Evolutionary conservation across 2,113 vertebrate genomes (phyloP).

Genomic region (Pionites leucogaster): DNA sequence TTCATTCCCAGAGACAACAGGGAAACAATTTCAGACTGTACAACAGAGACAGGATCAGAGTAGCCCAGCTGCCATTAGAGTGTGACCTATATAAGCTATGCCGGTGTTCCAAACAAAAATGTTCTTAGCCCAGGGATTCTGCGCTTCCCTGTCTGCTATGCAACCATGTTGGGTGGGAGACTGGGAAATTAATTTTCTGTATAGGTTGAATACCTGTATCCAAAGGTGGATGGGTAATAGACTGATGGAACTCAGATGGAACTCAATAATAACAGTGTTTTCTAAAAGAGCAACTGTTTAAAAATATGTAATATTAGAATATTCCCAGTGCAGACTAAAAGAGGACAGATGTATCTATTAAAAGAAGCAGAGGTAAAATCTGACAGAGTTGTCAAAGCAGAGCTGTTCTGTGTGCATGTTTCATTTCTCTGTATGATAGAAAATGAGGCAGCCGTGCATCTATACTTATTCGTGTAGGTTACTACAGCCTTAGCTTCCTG

Average conservation of each 20-base stretch:
- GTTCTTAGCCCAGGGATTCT: background rate
- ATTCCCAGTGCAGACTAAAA: background rate
- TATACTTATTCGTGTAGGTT: background rate
- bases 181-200: background rate
- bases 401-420: background rate
- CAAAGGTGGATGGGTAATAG: background rate
- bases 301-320: background rate
- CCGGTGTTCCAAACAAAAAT: background rate
- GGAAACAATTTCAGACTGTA: background rate
- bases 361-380: slow-evolving; percentile 22
- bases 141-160: background rate
- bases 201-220: background rate
- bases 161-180: background rate
- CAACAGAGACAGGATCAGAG: background rate
- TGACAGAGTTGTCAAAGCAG: slow-evolving; percentile 14
- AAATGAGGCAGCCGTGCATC: background rate
- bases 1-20: background rate
- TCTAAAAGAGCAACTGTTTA: background rate
- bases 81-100: background rate
- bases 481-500: background rate
- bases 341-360: slow-evolving; percentile 2
- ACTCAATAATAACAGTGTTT: background rate
- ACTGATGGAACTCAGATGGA: background rate
- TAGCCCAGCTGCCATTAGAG: background rate
- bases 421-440: background rate